phyloP scores from a whole-genome alignment of 2,888 invertebrate species.

The Meiosimyza platycephala region DNA sequence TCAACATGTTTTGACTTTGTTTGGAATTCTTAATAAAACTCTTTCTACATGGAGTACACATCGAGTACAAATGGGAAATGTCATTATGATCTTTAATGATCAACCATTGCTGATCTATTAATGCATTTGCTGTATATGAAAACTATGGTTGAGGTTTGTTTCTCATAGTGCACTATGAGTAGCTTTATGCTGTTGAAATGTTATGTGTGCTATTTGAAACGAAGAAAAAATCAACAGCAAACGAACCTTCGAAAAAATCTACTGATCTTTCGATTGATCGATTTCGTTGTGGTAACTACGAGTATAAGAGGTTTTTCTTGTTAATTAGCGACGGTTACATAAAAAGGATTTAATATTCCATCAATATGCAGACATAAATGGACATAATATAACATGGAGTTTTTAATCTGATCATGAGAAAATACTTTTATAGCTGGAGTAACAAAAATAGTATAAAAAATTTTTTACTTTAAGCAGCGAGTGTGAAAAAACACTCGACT shows the following conservation, averaged over 20 bases:
- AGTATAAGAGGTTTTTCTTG: constrained; percentile 8
- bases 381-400: no score
- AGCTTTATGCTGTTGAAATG: background rate
- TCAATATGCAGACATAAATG: no score
- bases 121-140: no score
- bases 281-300: background rate
- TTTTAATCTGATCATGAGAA: no score
- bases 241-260: background rate
- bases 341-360: no score
- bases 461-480: no score
- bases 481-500: no score
- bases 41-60: background rate
- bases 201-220: background rate
- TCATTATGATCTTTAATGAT: constrained; percentile 5
- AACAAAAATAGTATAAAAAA: no score
- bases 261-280: background rate
- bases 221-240: background rate
- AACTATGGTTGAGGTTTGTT: no score
- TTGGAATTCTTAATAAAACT: constrained; percentile 59
- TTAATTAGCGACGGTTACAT: background rate
- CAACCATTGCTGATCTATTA: no score
- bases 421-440: no score
- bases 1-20: constrained; percentile 62
- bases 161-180: no score
- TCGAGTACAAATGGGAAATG: background rate